phyloP scores from a whole-genome alignment of 2,888 invertebrate species.

The Oxyteleia sp. region DNA sequence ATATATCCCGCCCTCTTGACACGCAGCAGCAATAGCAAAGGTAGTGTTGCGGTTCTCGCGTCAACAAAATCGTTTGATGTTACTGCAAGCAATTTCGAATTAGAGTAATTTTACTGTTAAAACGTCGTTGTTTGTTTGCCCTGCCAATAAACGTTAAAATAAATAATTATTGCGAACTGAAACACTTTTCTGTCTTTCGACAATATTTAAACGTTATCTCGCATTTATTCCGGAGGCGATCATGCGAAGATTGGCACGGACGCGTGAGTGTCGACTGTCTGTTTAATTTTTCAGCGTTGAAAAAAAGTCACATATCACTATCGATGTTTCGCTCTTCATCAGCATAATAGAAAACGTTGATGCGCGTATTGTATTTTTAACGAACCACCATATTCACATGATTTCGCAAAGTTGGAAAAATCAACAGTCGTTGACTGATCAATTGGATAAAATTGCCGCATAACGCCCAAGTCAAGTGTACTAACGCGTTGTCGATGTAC shows the following conservation, averaged over 20 bases:
- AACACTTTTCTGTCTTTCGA: conserved; percentile 32
- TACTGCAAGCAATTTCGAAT: conserved; percentile 43
- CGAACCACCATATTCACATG: conserved; percentile 23
- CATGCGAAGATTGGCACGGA: conserved; percentile 6
- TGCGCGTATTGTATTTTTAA: conserved; percentile 33
- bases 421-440: conserved; percentile 38
- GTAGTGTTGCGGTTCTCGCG: conserved; percentile 50
- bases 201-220: conserved; percentile 53
- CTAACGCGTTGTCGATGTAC: conserved; percentile 2
- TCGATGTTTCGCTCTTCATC: conserved; percentile 39
- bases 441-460: conserved; percentile 6
- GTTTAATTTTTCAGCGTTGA: conserved; percentile 61
- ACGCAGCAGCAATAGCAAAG: conserved; percentile 37
- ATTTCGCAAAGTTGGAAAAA: conserved; percentile 40
- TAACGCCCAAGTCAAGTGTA: neutral
- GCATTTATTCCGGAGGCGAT: conserved; percentile 20
- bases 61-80: conserved; percentile 65
- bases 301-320: conserved; percentile 49
- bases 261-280: conserved; percentile 14
- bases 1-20: conserved; percentile 39
- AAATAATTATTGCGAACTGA: conserved; percentile 37
- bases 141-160: conserved; percentile 31
- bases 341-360: conserved; percentile 55
- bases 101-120: conserved; percentile 48
- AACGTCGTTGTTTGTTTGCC: conserved; percentile 51